phyloP scores from a whole-genome alignment of 2,113 vertebrate species.

The Delphinapterus leucas region DNA sequence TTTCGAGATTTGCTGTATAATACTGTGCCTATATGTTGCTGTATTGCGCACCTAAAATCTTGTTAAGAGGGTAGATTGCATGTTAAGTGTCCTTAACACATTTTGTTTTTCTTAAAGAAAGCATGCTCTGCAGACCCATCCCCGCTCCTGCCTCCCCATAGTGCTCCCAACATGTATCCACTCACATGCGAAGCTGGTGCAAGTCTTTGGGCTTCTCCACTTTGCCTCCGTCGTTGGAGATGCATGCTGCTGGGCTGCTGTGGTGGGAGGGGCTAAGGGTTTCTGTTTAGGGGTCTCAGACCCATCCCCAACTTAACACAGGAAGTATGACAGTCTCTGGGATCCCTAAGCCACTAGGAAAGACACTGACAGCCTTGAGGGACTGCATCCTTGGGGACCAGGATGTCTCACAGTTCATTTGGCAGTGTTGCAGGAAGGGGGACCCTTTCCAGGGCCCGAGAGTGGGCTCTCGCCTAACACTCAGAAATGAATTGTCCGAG shows the following conservation, averaged over 20 bases:
- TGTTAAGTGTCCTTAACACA: neutral
- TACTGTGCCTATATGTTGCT: neutral
- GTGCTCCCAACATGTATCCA: neutral
- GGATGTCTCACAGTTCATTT: neutral
- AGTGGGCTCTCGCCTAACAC: too few relatives aligned
- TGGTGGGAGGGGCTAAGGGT: rapidly evolving
- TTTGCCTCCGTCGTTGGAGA: neutral
- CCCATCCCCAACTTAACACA: neutral
- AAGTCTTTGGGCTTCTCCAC: neutral
- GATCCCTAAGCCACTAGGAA: neutral
- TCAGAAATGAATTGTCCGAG: too few relatives aligned
- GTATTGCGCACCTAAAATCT: neutral
- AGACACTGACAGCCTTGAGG: neutral
- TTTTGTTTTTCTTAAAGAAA: neutral
- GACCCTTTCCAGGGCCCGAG: too few relatives aligned
- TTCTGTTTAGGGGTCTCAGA: neutral
- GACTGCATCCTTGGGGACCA: neutral
- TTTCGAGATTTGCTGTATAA: too few relatives aligned
- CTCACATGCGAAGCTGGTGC: neutral
- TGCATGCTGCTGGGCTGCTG: neutral
- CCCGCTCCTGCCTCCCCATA: neutral
- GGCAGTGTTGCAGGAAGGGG: too few relatives aligned
- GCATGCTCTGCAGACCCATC: neutral
- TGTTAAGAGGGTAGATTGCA: neutral
- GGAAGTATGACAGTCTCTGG: neutral